These are phyloP conservation scores for Acleris cristana DNA, from an alignment of 2,888 invertebrate species.

Conservation along the genomic window DNA sequence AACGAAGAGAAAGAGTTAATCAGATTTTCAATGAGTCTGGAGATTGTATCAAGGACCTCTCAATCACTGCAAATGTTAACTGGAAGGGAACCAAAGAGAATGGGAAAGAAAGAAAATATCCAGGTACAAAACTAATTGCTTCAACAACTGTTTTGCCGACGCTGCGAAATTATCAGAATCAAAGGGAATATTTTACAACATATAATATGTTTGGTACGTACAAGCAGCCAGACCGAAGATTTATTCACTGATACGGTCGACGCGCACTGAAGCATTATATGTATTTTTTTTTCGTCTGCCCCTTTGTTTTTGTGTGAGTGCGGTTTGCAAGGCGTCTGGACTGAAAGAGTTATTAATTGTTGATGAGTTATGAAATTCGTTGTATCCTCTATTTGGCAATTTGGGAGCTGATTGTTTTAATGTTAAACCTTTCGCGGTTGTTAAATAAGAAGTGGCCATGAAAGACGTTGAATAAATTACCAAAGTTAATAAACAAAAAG, in stretches of 20 bases:
- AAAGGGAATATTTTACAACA: slow-evolving; percentile 80
- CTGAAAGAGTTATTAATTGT: slow-evolving; percentile 26
- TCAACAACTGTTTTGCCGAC: slow-evolving; percentile 59
- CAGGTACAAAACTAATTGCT: slow-evolving; percentile 3
- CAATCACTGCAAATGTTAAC: slow-evolving; percentile 6
- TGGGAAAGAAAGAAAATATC: not conserved
- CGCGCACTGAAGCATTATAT: slow-evolving; percentile 75
- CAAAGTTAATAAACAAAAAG: no score
- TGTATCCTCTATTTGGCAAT: slow-evolving; percentile 8
- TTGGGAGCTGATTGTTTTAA: not conserved
- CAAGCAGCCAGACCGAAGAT: slow-evolving; percentile 80
- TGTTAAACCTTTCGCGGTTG: no score
- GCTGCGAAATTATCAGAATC: slow-evolving; percentile 80
- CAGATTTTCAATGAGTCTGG: slow-evolving; percentile 33
- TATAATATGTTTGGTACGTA: slow-evolving; percentile 55
- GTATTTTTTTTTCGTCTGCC: slow-evolving; percentile 69
- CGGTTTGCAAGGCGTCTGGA: slow-evolving; percentile 55
- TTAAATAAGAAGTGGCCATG: no score
- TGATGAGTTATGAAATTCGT: slow-evolving; percentile 10
- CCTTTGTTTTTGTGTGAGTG: slow-evolving; percentile 62
- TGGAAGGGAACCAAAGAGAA: not conserved
- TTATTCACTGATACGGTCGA: slow-evolving; percentile 67
- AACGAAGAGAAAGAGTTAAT: slow-evolving; percentile 34
- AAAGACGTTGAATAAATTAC: no score
- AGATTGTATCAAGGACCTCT: slow-evolving; percentile 19